Evolutionary conservation across 2,888 invertebrate species (phyloP).

Genomic region (Cataglyphis altisquamis): DNA sequence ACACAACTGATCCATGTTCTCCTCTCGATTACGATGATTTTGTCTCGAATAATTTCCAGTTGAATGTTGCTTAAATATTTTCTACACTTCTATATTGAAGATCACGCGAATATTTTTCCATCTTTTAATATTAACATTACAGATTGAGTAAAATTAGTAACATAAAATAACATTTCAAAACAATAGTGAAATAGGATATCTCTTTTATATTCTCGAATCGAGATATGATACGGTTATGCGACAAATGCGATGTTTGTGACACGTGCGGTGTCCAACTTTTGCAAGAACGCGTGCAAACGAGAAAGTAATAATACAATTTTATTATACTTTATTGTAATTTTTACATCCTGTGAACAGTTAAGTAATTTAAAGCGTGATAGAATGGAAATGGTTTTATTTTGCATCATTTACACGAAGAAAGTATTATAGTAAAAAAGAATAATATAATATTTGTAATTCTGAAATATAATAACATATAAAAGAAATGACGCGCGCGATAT

Average conservation of each 20-base stretch:
- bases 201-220: not conserved
- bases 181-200: not conserved
- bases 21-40: not conserved
- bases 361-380: constrained; percentile 9
- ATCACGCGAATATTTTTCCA: not conserved
- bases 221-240: not conserved
- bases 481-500: not conserved
- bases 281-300: not conserved
- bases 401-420: not conserved
- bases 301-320: constrained; percentile 34
- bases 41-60: not conserved
- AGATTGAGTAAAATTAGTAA: not conserved
- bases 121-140: not conserved
- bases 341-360: constrained; percentile 18
- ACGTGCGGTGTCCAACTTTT: not conserved
- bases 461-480: not conserved
- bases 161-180: not conserved
- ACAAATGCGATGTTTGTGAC: not conserved
- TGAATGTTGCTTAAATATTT: not conserved
- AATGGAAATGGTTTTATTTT: constrained; percentile 3
- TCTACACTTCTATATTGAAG: not conserved
- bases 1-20: constrained; percentile 81
- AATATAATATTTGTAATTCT: not conserved
- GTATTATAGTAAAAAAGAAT: not conserved
- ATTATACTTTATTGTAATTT: constrained; percentile 8